phyloP scores from a whole-genome alignment of 2,113 vertebrate genomes.

The Haliaeetus leucogaster region DNA sequence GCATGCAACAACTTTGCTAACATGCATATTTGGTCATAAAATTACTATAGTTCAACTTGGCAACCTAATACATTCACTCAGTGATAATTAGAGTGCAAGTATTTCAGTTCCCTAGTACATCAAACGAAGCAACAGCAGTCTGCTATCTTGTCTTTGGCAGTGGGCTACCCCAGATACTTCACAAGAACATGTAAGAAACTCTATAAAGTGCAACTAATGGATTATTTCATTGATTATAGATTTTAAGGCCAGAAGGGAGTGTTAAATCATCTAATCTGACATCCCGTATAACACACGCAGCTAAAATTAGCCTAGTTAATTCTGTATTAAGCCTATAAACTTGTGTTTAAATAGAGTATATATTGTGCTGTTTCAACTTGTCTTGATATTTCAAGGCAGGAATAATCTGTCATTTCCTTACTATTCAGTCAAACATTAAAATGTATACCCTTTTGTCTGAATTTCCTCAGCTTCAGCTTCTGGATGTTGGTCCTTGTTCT shows the following conservation, averaged over 20 bases:
- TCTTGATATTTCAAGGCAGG: neutral
- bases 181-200: neutral
- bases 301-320: neutral
- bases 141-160: neutral
- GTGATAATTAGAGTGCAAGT: neutral
- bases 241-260: neutral
- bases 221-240: neutral
- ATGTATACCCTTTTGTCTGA: accelerated
- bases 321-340: neutral
- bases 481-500: neutral
- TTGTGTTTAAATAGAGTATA: neutral
- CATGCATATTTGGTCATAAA: neutral
- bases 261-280: neutral
- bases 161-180: neutral
- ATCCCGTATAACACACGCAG: neutral
- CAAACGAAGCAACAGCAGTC: neutral
- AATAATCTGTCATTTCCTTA: neutral
- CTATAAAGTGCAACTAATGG: neutral
- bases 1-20: neutral
- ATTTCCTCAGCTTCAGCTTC: neutral
- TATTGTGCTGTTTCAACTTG: neutral
- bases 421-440: neutral
- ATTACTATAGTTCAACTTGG: neutral
- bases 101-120: accelerated
- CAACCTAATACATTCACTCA: accelerated